Conservation (phyloP, 2,888 invertebrate genomes). For the Drosophila meridionalis region DNA sequence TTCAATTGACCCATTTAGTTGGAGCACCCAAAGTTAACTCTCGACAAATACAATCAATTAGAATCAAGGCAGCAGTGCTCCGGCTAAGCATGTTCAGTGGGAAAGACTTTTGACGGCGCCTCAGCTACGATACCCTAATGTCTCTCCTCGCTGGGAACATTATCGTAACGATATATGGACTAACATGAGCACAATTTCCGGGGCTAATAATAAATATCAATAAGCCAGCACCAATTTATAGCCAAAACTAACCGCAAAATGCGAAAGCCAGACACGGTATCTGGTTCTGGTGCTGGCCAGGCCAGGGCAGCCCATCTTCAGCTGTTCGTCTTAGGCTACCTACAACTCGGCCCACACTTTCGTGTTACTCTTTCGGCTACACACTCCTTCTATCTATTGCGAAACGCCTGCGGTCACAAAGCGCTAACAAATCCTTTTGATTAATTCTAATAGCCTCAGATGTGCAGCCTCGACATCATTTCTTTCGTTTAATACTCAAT, state of each 20-base stretch:
- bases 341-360: constrained; percentile 30
- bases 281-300: constrained; percentile 26
- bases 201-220: constrained; percentile 78
- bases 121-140: constrained; percentile 45
- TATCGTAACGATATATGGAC: constrained; percentile 60
- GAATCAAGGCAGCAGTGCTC: constrained; percentile 21
- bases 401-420: constrained; percentile 55
- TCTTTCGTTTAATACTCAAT: constrained; percentile 79
- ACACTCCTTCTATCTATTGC: constrained; percentile 3
- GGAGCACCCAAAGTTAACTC: constrained; percentile 22
- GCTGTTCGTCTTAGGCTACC: constrained; percentile 11
- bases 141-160: constrained; percentile 35
- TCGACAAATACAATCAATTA: constrained; percentile 54
- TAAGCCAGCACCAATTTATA: constrained; percentile 75
- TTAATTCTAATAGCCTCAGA: constrained; percentile 80
- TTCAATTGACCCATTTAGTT: constrained; percentile 48
- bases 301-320: constrained; percentile 23
- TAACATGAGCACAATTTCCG: constrained; percentile 66
- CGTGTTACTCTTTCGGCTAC: background rate
- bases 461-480: constrained; percentile 75
- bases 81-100: background rate
- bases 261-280: constrained; percentile 45
- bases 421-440: constrained; percentile 77
- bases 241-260: constrained; percentile 68
- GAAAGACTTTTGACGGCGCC: constrained; percentile 17